Evolutionary conservation across 2,888 invertebrate species (phyloP), one percentile per base, ranked within the genome.

Genomic region (Abscondita cerata): DNA sequence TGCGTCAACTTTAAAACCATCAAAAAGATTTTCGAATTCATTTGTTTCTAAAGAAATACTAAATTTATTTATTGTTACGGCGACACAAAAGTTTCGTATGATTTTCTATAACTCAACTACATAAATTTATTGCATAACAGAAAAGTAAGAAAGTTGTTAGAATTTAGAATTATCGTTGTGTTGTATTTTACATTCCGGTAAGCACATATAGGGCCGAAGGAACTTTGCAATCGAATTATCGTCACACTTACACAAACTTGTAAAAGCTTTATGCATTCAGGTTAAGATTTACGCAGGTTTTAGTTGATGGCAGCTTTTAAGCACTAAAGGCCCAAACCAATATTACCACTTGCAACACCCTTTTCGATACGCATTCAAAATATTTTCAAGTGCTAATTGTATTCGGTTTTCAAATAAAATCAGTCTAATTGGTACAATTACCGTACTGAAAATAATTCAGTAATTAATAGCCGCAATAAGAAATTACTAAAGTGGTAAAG

Each of bases 191-290:
- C 58, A 58, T 58, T 58, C 58, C 44, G 44, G 51, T 58, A 58
- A 52, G 58, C 58, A 51, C 51, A 58, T 52, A 51, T 41, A 58
- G 20, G 25, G 18, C 47, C 20, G 19, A 25, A 33, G 36, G 25
- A 59, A 59, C 47, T 59, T 52, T 46, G 59, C 53, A 59, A 59
- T 59, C 59, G 59, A 59, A 59, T 59, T 59, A 59, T 53, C 53
- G 59, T 53, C 59, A 53, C 52, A 59, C 59, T 52, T 53, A 52
- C 44, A 53, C 59, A 59, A 59, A 59, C 47, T 53, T 59, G 13
- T 52, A 34, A 59, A 53, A 52, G 58, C 58, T 48, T 52, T 25
- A 53, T 52, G 52, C 53, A 53, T 46, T 59, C 59, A 59, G 46
- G 52, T 47, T 48, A 47, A 53, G 53, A 59, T 59, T 59, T 59